Base-by-base conservation (phyloP, 23 tunicate species). In the Trididemnum clinides region DNA sequence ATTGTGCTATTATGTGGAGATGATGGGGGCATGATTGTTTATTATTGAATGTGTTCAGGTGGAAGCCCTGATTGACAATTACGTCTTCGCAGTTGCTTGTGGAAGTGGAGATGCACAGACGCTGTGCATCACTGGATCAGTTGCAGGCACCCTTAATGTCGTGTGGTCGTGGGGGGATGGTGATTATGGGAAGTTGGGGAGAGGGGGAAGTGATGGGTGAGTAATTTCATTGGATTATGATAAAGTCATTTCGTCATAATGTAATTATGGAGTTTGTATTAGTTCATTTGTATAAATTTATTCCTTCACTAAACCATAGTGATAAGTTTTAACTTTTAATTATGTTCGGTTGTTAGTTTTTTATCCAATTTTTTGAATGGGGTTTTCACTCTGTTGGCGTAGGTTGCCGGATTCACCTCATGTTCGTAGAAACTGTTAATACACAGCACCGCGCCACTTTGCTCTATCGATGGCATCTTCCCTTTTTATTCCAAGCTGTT, bases 131-230 rank as follows among this genome's bases (percentile, higher is more conserved):
- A 87, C 97, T 23, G 81, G 71, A 27, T 82, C 58, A 2, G n/a
- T n/a, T n/a, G 30, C 58, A 25, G 44, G 39, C 3, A 71, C 50
- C 21, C 54, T 79, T 34, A 88, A 64, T 38, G 86, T 85, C n/a
- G 97, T 92, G 65, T 92, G 97, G 97, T 92, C 97, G 57, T 92
- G 97, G 97, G 97, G 97, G 20, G 97, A 92, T 66, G 97, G 97
- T 22, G 97, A 92, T 87, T 92, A 92, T 63, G 97, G 97, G 25
- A 92, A 92, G 91, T 69, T 92, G 65, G 97, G 97, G 0, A 83
- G 97, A 26, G 97, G 97, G 1, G 97, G 92, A 34, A 92, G 97
- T 81, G 97, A 92, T 37, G 89, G 89, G 97, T 92, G 71, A 77
- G 88, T n/a, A n/a, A n/a, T 7, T n/a, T 63, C 21, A 49, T 49